A percentile compares a stretch with the other conserved stretches of the same genome.
phyloP scores from a whole-genome alignment of 2,797 vertebrate genomes.

The Echeneis naucrates region DNA sequence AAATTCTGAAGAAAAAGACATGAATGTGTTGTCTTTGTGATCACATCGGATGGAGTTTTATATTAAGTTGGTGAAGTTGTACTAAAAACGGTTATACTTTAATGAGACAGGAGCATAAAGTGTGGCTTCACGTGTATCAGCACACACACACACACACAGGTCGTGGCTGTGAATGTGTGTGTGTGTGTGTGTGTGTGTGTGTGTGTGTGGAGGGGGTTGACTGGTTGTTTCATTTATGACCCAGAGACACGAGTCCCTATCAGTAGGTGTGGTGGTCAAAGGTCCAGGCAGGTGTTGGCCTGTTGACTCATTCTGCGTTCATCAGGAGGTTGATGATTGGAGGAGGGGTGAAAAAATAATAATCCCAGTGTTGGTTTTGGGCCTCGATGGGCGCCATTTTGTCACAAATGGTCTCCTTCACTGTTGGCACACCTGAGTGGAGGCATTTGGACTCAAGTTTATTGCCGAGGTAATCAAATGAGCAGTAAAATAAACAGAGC shows the following conservation, averaged over 20 bases:
- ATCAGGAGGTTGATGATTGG: not conserved
- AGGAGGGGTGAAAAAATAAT: conserved; percentile 11
- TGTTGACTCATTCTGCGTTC: conserved; percentile 19
- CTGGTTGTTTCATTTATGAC: conserved; percentile 26
- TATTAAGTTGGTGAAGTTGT: not conserved
- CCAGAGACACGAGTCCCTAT: conserved; percentile 35
- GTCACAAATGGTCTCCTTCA: conserved; percentile 26
- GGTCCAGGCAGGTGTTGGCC: conserved; percentile 25
- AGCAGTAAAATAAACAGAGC: conserved; percentile 56
- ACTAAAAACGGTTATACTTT: no score
- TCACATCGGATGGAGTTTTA: not conserved
- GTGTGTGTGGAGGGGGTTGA: not conserved
- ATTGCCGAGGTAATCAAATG: conserved; percentile 44
- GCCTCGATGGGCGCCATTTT: not conserved
- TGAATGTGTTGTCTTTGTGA: not conserved
- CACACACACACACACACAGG: not conserved
- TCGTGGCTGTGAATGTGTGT: not conserved
- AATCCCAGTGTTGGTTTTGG: conserved; percentile 3
- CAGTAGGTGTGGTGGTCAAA: conserved; percentile 53
- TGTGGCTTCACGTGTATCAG: not conserved
- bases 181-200: not conserved
- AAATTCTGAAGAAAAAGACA: no score
- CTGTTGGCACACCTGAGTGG: conserved; percentile 23
- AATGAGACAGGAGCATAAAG: not conserved
- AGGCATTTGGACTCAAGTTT: conserved; percentile 46